These are phyloP conservation scores for Orchesellides sinensis DNA, from an alignment of 2,888 invertebrate species.

Conservation along the genomic window DNA sequence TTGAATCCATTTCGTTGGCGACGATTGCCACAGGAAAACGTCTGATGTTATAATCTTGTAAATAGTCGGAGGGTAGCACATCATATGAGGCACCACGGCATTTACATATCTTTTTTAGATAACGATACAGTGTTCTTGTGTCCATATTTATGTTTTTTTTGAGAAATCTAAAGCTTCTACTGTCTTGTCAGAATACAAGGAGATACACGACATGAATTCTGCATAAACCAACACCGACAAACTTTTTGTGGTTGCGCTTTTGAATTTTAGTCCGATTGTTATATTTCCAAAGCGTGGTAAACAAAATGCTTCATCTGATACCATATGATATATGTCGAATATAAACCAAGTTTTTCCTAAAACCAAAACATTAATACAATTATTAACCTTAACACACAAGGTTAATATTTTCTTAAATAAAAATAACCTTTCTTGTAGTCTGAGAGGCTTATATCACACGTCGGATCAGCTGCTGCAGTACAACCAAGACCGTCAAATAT, in stretches of 20 bases:
- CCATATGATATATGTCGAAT: conserved; percentile 19
- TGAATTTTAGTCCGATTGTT: conserved; percentile 12
- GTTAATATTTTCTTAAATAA: too few relatives aligned
- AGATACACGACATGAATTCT: conserved; percentile 26
- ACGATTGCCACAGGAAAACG: neutral
- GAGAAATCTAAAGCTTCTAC: neutral
- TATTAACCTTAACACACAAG: too few relatives aligned
- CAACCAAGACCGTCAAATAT: neutral
- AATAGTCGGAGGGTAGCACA: conserved; percentile 6
- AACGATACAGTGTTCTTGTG: neutral
- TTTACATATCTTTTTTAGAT: conserved; percentile 1
- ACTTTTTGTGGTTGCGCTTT: neutral
- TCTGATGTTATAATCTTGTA: neutral
- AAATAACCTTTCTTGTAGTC: conserved; percentile 25
- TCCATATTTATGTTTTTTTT: conserved; percentile 25
- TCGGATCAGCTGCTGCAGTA: neutral
- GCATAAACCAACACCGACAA: conserved; percentile 11
- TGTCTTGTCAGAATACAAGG: conserved; percentile 13
- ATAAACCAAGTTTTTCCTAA: conserved; percentile 28
- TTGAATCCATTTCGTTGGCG: conserved; percentile 13
- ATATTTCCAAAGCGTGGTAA: conserved; percentile 31
- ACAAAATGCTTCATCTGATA: neutral
- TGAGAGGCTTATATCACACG: neutral
- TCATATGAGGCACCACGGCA: conserved; percentile 9
- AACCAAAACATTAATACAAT: too few relatives aligned